These are phyloP conservation scores for Oreochromis spilurus DNA, from an alignment of 2,113 vertebrate genomes.

Conservation along the genomic window DNA sequence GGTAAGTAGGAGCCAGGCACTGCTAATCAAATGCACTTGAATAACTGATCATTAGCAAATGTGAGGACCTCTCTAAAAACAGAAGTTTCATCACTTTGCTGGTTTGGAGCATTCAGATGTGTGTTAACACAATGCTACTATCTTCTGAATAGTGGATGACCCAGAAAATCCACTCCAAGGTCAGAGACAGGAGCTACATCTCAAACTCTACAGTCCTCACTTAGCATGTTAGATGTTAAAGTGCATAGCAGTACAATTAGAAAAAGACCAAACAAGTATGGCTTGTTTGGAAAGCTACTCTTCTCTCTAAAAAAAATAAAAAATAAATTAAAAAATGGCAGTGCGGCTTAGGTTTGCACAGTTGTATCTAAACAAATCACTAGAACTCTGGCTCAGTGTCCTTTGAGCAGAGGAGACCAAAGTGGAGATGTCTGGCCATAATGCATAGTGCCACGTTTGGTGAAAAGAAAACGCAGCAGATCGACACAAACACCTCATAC, in stretches of 20 bases:
- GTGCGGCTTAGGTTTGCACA: neutral
- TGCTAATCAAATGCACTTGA: neutral
- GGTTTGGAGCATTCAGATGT: neutral
- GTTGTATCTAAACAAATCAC: neutral
- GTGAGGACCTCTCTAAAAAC: neutral
- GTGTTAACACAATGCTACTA: neutral
- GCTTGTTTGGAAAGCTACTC: neutral
- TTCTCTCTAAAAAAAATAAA: neutral
- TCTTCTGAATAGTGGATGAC: neutral
- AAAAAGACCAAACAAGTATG: neutral
- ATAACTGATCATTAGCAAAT: neutral
- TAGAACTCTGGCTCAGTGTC: neutral
- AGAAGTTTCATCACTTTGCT: neutral
- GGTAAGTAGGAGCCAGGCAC: neutral
- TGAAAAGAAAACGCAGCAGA: neutral
- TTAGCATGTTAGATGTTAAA: neutral
- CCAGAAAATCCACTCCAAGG: neutral
- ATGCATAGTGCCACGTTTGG: neutral
- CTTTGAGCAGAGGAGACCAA: neutral
- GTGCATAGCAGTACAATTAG: neutral
- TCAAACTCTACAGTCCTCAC: neutral
- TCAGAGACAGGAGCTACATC: neutral
- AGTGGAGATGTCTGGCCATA: neutral
- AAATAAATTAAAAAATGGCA: rapidly evolving
- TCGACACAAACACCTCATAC: neutral